Percentiles rank a stretch among this genome's conserved stretches.
phyloP scores from a whole-genome alignment of 2,797 vertebrate species.

The Lithobates sylvaticus region DNA sequence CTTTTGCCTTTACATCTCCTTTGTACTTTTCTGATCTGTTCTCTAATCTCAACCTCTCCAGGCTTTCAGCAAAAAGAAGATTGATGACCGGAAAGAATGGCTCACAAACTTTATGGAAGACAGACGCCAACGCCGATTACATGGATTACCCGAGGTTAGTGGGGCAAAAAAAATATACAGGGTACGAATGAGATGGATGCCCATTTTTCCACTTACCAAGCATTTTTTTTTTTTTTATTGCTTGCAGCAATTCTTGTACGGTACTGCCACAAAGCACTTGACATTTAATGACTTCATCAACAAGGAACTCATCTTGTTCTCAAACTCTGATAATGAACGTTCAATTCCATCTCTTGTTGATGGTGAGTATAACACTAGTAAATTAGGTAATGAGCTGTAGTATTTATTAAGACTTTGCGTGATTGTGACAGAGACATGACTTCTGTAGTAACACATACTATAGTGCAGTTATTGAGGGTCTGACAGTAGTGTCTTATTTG shows the following conservation, averaged over 20 bases:
- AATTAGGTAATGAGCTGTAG: neutral
- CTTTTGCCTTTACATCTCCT: no score
- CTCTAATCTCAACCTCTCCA: conserved; percentile 71
- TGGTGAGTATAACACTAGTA: conserved; percentile 77
- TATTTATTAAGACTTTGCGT: neutral
- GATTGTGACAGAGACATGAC: no score
- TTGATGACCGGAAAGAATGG: conserved; percentile 98
- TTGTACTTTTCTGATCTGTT: conserved; percentile 11
- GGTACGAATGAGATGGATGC: no score
- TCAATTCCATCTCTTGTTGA: conserved; percentile 98
- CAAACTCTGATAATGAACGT: conserved; percentile 98
- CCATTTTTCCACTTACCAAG: neutral
- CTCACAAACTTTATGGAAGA: conserved; percentile 99
- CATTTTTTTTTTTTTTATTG: conserved; percentile 17
- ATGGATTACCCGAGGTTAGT: conserved; percentile 93
- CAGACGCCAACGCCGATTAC: conserved; percentile 92
- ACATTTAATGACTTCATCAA: conserved; percentile 99
- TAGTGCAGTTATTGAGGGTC: no score
- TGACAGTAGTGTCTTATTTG: no score
- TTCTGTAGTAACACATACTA: no score
- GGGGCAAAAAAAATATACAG: neutral
- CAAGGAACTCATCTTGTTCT: conserved; percentile 98
- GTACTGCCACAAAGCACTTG: conserved; percentile 90
- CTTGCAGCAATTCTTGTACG: conserved; percentile 95
- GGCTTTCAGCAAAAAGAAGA: conserved; percentile 99